phyloP scores from a whole-genome alignment of 2,888 invertebrate species.

The Nineta flava region DNA sequence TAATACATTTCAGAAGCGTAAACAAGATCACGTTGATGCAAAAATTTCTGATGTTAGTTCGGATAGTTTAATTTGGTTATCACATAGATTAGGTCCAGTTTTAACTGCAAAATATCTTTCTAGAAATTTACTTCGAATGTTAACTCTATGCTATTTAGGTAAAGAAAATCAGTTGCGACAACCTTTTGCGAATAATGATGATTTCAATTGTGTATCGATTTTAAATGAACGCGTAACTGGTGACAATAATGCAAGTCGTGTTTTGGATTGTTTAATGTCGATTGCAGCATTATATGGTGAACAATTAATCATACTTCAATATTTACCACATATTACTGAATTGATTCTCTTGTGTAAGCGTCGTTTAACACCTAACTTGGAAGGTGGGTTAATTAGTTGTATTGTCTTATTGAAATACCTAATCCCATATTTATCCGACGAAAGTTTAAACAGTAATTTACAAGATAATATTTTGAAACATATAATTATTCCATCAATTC shows the following conservation, averaged over 20 bases:
- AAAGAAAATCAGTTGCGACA: constrained; percentile 51
- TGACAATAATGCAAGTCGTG: constrained; percentile 68
- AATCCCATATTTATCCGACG: constrained; percentile 67
- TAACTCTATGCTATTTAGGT: constrained; percentile 84
- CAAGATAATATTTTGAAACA: constrained; percentile 75
- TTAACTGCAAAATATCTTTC: constrained; percentile 82
- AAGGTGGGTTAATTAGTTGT: constrained; percentile 77
- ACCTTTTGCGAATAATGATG: constrained; percentile 24
- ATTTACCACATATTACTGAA: constrained; percentile 79
- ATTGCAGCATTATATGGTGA: constrained; percentile 81
- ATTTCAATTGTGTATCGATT: constrained; percentile 43
- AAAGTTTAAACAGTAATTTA: constrained; percentile 40
- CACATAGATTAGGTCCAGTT: constrained; percentile 86
- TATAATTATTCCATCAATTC: constrained; percentile 68
- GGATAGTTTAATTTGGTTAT: constrained; percentile 80
- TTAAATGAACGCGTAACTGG: constrained; percentile 51
- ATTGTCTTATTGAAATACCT: constrained; percentile 64
- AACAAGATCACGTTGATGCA: constrained; percentile 15
- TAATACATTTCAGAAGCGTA: not conserved
- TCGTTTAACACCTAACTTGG: constrained; percentile 66
- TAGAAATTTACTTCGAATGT: constrained; percentile 81
- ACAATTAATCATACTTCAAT: constrained; percentile 74
- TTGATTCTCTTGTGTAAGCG: constrained; percentile 65
- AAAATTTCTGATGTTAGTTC: constrained; percentile 76
- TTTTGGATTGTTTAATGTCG: constrained; percentile 78